Evolutionary conservation across 2,888 invertebrate species (phyloP).

Genomic region (Ormyrus thymus): DNA sequence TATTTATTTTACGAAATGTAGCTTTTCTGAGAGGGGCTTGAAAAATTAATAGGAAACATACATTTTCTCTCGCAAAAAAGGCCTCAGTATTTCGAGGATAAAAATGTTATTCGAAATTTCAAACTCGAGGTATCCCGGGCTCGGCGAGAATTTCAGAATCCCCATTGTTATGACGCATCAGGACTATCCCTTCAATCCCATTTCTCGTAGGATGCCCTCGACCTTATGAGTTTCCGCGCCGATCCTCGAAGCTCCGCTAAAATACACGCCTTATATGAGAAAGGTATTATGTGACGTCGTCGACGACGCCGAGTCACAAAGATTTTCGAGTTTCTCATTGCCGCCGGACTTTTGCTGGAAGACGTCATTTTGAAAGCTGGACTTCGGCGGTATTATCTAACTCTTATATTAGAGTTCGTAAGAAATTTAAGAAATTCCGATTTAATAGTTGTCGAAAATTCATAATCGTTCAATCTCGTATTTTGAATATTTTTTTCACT

Average conservation of each 20-base stretch:
- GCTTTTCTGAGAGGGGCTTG: too few relatives aligned
- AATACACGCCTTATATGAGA: slow-evolving; percentile 48
- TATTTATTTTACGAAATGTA: too few relatives aligned
- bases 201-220: slow-evolving; percentile 41
- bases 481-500: too few relatives aligned
- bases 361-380: too few relatives aligned
- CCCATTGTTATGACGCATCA: slow-evolving; percentile 56
- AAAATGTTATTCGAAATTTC: slow-evolving; percentile 38
- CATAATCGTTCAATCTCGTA: too few relatives aligned
- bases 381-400: too few relatives aligned
- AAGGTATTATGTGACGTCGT: slow-evolving; percentile 31
- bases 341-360: not conserved
- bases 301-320: slow-evolving; percentile 36
- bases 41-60: too few relatives aligned
- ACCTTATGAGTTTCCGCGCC: slow-evolving; percentile 52
- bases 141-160: slow-evolving; percentile 38
- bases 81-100: slow-evolving; percentile 29
- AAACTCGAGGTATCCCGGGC: not conserved
- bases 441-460: too few relatives aligned
- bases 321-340: slow-evolving; percentile 47
- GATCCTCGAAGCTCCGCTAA: slow-evolving; percentile 28
- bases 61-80: slow-evolving; percentile 13
- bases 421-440: too few relatives aligned
- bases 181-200: slow-evolving; percentile 56
- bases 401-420: too few relatives aligned